Evolutionary conservation across 35 echinoderm and acorn worm species (phyloP), one percentile per base, ranked within the genome.

Genomic region (Holothuria glaberrima): DNA sequence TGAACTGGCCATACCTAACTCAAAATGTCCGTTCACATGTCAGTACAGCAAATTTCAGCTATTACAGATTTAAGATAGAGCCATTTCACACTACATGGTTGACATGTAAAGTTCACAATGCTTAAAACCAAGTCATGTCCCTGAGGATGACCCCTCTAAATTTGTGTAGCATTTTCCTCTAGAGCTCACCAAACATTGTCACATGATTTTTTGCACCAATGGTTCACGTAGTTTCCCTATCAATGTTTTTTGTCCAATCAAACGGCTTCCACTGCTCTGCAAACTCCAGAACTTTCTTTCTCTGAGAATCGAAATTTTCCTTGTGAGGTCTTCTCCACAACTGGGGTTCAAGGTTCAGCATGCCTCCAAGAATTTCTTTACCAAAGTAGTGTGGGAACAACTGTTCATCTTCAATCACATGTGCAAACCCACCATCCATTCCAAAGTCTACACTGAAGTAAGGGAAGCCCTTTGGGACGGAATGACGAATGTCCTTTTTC

Each of bases 401-500:
- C 9, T 95, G 91, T 34, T 91, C 86, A 58, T 99, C 97, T 93
- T 99, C 97, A 57, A 99, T 99, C 32, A 99, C 89, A 80, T 99
- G 97, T 52, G 97, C 97, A 80, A 99, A 99, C 9, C 97, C 97
- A 60, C 97, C 97, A 48, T 95, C 97, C 57, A 99, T 75, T 26
- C 93, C 93, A 91, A 99, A 99, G 36, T 99, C 97, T 14, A 99
- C 97, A 82, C 93, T 99, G 89, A 99, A 99, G 72, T 91, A 99
- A 6, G 97, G 97, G 28, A 99, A 95, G 19, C 97, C 97, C 76
- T 89, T 88, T 60, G 97, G 97, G n/a, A 99, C 86, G 0, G 93
- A 95, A 75, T 89, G 92, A 10, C 97, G 71, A 30, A 99, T 89
- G 59, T 88, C 89, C 38, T 99, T 99, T 65, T 99, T 86, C 67